Evolutionary conservation across 2,113 vertebrate genomes (phyloP).

Genomic region (Ammodytes dubius): DNA sequence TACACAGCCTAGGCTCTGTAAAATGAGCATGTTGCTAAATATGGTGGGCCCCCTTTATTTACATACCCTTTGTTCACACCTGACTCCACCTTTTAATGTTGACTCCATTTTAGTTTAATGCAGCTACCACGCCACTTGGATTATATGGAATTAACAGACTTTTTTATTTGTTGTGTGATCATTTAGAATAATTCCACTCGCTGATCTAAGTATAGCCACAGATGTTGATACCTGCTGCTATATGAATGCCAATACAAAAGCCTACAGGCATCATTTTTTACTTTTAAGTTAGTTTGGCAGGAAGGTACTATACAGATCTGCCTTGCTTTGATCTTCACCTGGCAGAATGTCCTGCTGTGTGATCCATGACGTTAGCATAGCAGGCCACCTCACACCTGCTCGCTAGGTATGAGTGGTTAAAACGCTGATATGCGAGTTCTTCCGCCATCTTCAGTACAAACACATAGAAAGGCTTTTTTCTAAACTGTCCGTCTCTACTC

Average conservation of each 20-base stretch:
- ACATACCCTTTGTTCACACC: no score
- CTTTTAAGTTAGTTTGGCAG: slow-evolving; percentile 38
- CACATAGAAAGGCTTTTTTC: not conserved
- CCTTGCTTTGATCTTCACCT: slow-evolving; percentile 63
- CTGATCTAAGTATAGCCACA: slow-evolving; percentile 31
- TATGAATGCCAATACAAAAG: slow-evolving; percentile 54
- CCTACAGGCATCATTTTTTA: slow-evolving; percentile 6
- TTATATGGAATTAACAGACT: not conserved
- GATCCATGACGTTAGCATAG: slow-evolving; percentile 60
- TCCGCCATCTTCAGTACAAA: not conserved
- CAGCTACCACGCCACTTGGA: no score
- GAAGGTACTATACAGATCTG: slow-evolving; percentile 44
- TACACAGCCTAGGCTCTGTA: no score
- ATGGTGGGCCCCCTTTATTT: no score
- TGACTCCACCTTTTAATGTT: no score
- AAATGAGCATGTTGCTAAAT: no score
- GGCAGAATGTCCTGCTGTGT: slow-evolving; percentile 52
- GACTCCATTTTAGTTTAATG: not conserved
- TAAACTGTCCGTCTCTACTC: not conserved
- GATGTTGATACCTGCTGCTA: slow-evolving; percentile 31
- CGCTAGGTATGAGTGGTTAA: slow-evolving; percentile 29
- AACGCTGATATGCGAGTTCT: not conserved
- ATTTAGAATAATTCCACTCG: slow-evolving; percentile 18
- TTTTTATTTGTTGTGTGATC: not conserved
- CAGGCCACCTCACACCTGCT: slow-evolving; percentile 36